Conservation (phyloP, 2,888 invertebrate genomes). For the Homarus gammarus region DNA sequence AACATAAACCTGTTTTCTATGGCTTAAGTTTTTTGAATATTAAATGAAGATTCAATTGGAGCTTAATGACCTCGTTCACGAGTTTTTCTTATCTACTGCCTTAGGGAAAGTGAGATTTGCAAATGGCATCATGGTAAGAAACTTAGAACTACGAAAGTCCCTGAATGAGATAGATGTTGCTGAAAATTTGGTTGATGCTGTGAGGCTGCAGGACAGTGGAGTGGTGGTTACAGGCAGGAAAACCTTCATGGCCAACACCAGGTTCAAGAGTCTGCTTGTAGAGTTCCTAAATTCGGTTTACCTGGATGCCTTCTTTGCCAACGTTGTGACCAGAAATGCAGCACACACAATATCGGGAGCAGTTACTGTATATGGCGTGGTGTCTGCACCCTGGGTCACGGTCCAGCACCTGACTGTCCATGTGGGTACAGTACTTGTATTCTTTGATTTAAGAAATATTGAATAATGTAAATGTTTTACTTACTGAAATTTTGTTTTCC, state of each 20-base stretch:
- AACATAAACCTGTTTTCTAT: too few species aligned
- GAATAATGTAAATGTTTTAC: not conserved
- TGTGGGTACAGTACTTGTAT: not conserved
- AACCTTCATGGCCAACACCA: not conserved
- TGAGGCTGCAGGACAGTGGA: constrained; percentile 3
- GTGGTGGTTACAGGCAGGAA: constrained; percentile 34
- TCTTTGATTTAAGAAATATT: not conserved
- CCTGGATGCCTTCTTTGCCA: constrained; percentile 8
- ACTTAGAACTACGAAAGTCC: not conserved
- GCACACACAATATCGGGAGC: not conserved
- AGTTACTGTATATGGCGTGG: not conserved
- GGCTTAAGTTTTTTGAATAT: too few species aligned
- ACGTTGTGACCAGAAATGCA: not conserved
- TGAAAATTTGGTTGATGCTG: not conserved
- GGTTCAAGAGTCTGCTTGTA: constrained; percentile 8
- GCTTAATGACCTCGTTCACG: not conserved
- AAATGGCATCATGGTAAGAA: not conserved
- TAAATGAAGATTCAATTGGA: too few species aligned
- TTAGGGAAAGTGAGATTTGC: constrained; percentile 7
- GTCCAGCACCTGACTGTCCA: constrained; percentile 1
- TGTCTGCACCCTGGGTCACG: constrained; percentile 31
- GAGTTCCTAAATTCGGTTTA: not conserved
- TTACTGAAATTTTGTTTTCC: too few species aligned
- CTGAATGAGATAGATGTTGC: not conserved
- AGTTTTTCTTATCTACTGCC: not conserved